Conservation (phyloP, 2,888 invertebrate species). For the Drosophila suboccidentalis region DNA sequence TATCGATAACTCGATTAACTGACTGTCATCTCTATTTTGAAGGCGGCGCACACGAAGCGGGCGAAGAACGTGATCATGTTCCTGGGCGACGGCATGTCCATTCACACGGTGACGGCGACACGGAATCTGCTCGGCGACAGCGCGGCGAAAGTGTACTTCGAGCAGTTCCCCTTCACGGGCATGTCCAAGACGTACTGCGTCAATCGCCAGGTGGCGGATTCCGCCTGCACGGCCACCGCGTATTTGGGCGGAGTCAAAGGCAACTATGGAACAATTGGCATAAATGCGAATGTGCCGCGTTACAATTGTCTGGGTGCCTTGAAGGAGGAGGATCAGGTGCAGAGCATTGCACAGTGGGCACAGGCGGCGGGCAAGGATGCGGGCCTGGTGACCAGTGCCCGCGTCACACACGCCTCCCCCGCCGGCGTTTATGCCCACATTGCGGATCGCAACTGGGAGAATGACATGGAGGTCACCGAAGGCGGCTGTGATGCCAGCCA, state of each 20-base stretch:
- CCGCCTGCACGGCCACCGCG: conserved; percentile 93
- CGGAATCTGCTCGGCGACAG: conserved; percentile 89
- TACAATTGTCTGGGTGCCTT: conserved; percentile 88
- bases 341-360: conserved; percentile 90
- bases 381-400: conserved; percentile 91
- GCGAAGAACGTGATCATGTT: conserved; percentile 90
- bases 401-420: conserved; percentile 93
- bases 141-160: conserved; percentile 88
- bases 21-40: conserved; percentile 18
- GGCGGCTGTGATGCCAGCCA: conserved; percentile 84
- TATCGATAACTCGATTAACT: too few relatives aligned
- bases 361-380: conserved; percentile 89
- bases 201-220: conserved; percentile 92
- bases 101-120: conserved; percentile 89
- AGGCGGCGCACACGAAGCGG: conserved; percentile 61
- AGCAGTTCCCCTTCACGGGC: conserved; percentile 88
- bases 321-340: conserved; percentile 87
- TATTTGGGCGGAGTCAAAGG: conserved; percentile 92
- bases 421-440: conserved; percentile 91
- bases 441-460: conserved; percentile 90
- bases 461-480: conserved; percentile 88
- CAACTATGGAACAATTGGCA: conserved; percentile 91
- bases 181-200: conserved; percentile 90
- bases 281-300: conserved; percentile 88
- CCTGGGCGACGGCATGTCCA: conserved; percentile 92